phyloP scores from a whole-genome alignment of 2,797 vertebrate genomes.

The Acridotheres tristis region DNA sequence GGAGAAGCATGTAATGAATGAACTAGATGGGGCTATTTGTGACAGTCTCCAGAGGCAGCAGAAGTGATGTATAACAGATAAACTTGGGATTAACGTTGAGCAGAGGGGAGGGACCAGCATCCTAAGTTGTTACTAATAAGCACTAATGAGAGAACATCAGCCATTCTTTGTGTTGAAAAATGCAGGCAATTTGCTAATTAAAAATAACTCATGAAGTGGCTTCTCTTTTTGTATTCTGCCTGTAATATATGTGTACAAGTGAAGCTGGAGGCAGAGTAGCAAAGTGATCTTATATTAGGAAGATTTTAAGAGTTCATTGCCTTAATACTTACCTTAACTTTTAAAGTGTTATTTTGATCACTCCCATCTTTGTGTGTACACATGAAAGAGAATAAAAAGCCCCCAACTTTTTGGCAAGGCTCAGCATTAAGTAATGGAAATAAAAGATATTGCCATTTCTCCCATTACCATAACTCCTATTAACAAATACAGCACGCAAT shows the following conservation, averaged over 20 bases:
- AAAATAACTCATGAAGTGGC: background rate
- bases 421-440: background rate
- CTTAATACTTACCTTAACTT: background rate
- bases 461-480: background rate
- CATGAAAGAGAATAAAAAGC: background rate
- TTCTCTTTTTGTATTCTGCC: background rate
- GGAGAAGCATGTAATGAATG: background rate
- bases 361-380: background rate
- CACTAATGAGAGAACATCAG: background rate
- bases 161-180: constrained; percentile 17
- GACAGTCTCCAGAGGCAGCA: background rate
- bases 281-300: background rate
- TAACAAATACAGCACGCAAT: background rate
- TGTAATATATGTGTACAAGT: background rate
- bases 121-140: constrained; percentile 8
- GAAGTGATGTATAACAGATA: background rate
- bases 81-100: background rate
- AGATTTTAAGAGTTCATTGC: background rate
- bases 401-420: background rate
- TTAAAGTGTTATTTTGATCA: background rate
- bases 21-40: background rate
- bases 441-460: background rate
- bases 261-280: background rate
- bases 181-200: constrained; percentile 22
- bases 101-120: background rate